A percentile compares a stretch with the other conserved stretches of the same genome.
phyloP scores from a whole-genome alignment of 2,888 invertebrate genomes.

The Thymelicus sylvestris region DNA sequence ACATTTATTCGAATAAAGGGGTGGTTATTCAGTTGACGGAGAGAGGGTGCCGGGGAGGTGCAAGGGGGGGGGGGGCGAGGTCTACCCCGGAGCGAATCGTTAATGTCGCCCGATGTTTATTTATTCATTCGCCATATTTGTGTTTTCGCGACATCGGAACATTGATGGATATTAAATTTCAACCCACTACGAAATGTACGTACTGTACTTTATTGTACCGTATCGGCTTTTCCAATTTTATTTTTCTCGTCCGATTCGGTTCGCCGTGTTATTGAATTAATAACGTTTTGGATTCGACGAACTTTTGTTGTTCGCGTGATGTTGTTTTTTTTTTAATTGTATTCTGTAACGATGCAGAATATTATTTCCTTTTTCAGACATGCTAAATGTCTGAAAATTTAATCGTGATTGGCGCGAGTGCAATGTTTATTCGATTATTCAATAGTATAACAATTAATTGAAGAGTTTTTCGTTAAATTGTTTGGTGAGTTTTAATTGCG shows the following conservation, averaged over 20 bases:
- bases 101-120: slow-evolving; percentile 51
- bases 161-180: slow-evolving; percentile 44
- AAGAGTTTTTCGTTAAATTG: too few relatives aligned
- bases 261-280: slow-evolving; percentile 32
- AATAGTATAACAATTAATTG: neutral
- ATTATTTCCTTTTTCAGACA: slow-evolving; percentile 6
- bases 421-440: neutral
- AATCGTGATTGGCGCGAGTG: slow-evolving; percentile 9
- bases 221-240: slow-evolving; percentile 18
- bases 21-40: slow-evolving; percentile 28
- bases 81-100: slow-evolving; percentile 48
- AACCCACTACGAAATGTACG: slow-evolving; percentile 19
- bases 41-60: neutral
- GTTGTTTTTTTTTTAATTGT: slow-evolving; percentile 4
- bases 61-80: neutral
- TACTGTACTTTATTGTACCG: neutral
- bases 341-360: slow-evolving; percentile 5
- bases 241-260: slow-evolving; percentile 23
- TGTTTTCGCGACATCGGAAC: slow-evolving; percentile 43
- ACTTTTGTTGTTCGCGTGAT: slow-evolving; percentile 12
- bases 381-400: slow-evolving; percentile 2
- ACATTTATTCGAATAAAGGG: slow-evolving; percentile 23
- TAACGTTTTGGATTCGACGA: slow-evolving; percentile 30
- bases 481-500: neutral
- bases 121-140: slow-evolving; percentile 40